Conservation (phyloP, 2,888 invertebrate genomes). For the Podabrus alpinus region DNA sequence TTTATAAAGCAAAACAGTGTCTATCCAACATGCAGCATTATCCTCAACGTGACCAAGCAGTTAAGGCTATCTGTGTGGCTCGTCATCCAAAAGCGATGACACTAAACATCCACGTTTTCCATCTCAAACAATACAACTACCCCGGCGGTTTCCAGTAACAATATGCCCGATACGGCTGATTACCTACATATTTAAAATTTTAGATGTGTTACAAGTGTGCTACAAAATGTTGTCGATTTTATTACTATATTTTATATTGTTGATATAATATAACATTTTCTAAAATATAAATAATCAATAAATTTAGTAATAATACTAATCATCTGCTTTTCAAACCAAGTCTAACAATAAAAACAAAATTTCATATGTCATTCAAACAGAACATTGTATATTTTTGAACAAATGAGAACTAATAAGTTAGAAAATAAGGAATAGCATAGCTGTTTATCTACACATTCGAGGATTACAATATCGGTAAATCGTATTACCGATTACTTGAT, state of each 20-base stretch:
- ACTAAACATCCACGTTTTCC: slow-evolving; percentile 48
- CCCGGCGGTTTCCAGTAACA: slow-evolving; percentile 46
- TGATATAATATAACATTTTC: too few relatives aligned
- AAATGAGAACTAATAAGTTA: background rate
- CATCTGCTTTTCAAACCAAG: background rate
- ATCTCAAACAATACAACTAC: slow-evolving; percentile 49
- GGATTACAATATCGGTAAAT: background rate
- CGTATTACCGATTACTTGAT: too few relatives aligned
- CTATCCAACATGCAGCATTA: slow-evolving; percentile 43
- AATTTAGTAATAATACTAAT: background rate
- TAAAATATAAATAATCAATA: background rate
- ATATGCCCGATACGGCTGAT: slow-evolving; percentile 39
- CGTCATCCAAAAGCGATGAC: slow-evolving; percentile 44
- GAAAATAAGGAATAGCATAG: background rate
- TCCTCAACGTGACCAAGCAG: slow-evolving; percentile 48
- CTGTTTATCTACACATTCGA: background rate
- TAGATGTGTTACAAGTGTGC: background rate
- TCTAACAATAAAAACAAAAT: background rate
- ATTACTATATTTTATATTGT: background rate
- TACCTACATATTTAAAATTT: slow-evolving; percentile 26
- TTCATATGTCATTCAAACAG: background rate
- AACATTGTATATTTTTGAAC: background rate
- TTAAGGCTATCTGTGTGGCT: slow-evolving; percentile 47
- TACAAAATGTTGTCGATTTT: background rate
- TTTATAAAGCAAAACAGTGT: slow-evolving; percentile 31